Base-by-base conservation (phyloP, 2,113 vertebrate genomes). In the Sciurus niger region DNA sequence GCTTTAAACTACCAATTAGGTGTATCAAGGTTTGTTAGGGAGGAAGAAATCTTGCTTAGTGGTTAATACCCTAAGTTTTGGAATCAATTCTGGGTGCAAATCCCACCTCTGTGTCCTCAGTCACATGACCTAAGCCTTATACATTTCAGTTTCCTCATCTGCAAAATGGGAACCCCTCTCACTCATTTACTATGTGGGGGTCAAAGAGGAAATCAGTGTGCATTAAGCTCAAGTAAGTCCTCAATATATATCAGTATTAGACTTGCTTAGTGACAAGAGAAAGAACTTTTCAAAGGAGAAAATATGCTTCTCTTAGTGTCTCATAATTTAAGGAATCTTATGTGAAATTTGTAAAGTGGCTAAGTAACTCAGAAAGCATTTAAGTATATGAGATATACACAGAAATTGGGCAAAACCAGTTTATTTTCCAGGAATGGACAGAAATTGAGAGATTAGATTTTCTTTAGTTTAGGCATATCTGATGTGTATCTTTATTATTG, bases 251-350 rank as follows among this genome's bases (percentile, higher is more conserved):
- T 73, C 48, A 82, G 28, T 68, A 87, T 76, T 40, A 58, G n/a
- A 22, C 6, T 89, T 68, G 22, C 48, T 55, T 79, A 90, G 72
- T 17, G 6, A 72, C 16, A 90, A 72, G 51, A 90, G 18, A 93
- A 74, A 82, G 20, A 70, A 58, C 24, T 89, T 80, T 90, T 65
- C 78, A 77, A 92, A 84, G 78, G 9, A 94, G 30, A 93, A 87
- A 93, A 72, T 53, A 7, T 67, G 67, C 55, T 48, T 92, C 37
- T 70, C 48, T 94, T 22, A 53, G 8, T 78, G 32, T 73, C 48
- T 95, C 53, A 65, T 25, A 86, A 91, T 65, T 67, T 87, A 65
- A 48, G 40, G 72, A 82, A 46, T 94, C 51, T 40, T 77, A 65
- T 11, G 65, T 16, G 58, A 95, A 79, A 95, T 51, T 34, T n/a